Evolutionary conservation across 2,797 vertebrate species (phyloP).

Genomic region (Tauraco hartlaubi): DNA sequence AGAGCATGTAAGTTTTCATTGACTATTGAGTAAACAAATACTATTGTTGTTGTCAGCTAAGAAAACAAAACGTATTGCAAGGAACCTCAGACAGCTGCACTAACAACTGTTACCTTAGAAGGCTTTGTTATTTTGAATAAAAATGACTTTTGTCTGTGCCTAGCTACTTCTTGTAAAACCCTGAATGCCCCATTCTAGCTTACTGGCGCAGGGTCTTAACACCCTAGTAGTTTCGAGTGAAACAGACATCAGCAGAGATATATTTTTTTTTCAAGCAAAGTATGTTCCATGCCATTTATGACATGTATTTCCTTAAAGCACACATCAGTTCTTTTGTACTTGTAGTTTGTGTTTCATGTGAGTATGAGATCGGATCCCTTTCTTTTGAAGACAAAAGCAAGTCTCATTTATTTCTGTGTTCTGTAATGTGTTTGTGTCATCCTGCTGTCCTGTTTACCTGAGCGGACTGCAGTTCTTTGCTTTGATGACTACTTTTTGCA

Average conservation of each 20-base stretch:
- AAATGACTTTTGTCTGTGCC: conserved; percentile 19
- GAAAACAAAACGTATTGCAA: conserved; percentile 46
- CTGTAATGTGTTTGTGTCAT: neutral
- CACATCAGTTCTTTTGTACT: neutral
- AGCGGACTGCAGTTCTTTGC: neutral
- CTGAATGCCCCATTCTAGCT: neutral
- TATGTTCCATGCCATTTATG: neutral
- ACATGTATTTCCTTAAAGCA: neutral
- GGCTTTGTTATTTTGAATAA: conserved; percentile 63
- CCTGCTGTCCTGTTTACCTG: neutral
- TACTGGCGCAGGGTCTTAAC: neutral
- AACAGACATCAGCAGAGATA: neutral
- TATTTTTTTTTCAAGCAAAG: neutral
- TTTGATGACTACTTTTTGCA: conserved; percentile 4
- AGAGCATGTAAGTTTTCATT: neutral
- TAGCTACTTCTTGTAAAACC: conserved; percentile 29
- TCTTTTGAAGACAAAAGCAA: neutral
- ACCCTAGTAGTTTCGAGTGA: neutral
- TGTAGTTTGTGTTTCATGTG: neutral
- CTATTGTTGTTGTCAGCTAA: conserved; percentile 60
- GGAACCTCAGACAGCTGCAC: conserved; percentile 38
- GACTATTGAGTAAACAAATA: neutral
- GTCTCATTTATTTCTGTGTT: neutral
- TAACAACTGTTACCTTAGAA: conserved; percentile 57
- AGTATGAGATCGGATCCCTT: neutral